Evolutionary conservation across 2,888 invertebrate species (phyloP), one percentile per base, ranked within the genome.

Genomic region (Halictus quadricinctus): DNA sequence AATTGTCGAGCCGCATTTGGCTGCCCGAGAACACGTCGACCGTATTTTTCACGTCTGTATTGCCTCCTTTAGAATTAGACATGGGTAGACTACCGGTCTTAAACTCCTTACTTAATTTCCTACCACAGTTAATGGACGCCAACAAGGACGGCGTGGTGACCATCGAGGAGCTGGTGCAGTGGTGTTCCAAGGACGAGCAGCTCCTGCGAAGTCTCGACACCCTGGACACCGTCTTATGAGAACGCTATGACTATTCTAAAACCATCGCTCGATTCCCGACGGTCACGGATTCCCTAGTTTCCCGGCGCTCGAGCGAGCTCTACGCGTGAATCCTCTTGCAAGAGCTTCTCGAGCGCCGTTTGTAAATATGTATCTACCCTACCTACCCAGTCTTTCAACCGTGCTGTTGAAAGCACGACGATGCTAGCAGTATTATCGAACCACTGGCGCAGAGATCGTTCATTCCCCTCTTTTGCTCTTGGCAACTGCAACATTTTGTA

Each of bases 1-100:
- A 25, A 96, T 97, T 5, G 96, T 96, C 80, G 97, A 96, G 88
- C 94, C 94, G 15, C 94, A 94, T 50, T 95, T 95, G 72, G 97
- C 97, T 0, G 97, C 98, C 8, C 96, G 96, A 91, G 97, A 98
- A 81, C 98, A 98, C 93, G 98, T 98, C 69, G 98, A 98, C 92
- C 96, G 96, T 92, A 97, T 98, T 93, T 98, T 98, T 93, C 97
- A 97, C 94, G 98, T 98, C 93, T 96, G 96, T 94, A 75, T 72
- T 21, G 0, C 18, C 29, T 72, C 69, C 36, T 29, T 54, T 58
- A 46, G 29, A 13, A 60, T 60, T 60, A 6, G 25, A 5, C 13
- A 13, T 1, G 54, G 2, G 8, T n/a, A 54, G 21, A 54, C 21
- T 21, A 21, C 7, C 21, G 10, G 8, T 54, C 50, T 21, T 36